These are phyloP conservation scores for Hylaeus volcanicus DNA, from an alignment of 1,140 invertebrate genomes.

Conservation along the genomic window DNA sequence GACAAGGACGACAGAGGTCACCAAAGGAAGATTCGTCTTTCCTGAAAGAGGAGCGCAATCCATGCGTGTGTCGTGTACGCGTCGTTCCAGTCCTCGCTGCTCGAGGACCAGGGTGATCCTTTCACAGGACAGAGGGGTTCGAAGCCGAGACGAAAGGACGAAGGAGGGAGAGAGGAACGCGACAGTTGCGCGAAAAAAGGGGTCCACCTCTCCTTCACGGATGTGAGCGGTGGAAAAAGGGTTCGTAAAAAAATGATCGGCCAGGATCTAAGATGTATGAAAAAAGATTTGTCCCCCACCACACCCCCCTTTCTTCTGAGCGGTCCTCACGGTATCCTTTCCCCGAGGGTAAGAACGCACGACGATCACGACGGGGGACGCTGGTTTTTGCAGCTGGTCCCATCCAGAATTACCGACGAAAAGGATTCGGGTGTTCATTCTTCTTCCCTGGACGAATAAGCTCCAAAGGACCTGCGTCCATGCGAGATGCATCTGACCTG, in stretches of 20 bases:
- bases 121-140: conserved; percentile 19
- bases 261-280: conserved; percentile 74
- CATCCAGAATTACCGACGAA: conserved; percentile 69
- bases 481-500: conserved; percentile 72
- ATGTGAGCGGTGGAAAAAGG: conserved; percentile 67
- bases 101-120: conserved; percentile 38
- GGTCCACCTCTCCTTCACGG: conserved; percentile 6
- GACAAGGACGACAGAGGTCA: background rate
- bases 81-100: conserved; percentile 23
- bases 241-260: conserved; percentile 77
- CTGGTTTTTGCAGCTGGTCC: conserved; percentile 78
- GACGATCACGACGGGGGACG: conserved; percentile 52
- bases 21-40: conserved; percentile 39
- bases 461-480: conserved; percentile 78
- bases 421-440: conserved; percentile 78
- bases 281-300: conserved; percentile 69
- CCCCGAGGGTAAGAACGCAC: conserved; percentile 61
- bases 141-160: background rate
- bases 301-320: background rate
- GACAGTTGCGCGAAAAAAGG: conserved; percentile 56
- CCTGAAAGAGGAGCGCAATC: conserved; percentile 28
- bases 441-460: conserved; percentile 77
- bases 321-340: conserved; percentile 71
- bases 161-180: conserved; percentile 3
- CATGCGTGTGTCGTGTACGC: conserved; percentile 29